Conservation (phyloP, 2,888 invertebrate genomes). For the Cinara cedri region DNA sequence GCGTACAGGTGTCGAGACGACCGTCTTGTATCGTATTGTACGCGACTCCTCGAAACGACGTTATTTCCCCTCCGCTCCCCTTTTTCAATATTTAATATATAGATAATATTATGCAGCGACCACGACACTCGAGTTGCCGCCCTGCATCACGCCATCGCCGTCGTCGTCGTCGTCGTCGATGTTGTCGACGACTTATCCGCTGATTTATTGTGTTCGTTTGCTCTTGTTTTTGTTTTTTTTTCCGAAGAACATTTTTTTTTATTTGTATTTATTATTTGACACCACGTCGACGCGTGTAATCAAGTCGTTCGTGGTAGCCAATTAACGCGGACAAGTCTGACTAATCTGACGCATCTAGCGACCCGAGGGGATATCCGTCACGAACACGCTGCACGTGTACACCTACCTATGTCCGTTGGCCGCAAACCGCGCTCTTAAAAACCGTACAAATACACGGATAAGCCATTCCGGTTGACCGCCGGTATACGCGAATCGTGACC, state of each 20-base stretch:
- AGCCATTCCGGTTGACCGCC: neutral
- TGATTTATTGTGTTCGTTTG: neutral
- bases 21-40: too few relatives aligned
- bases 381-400: slow-evolving; percentile 1
- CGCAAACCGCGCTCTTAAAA: neutral
- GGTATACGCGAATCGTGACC: neutral
- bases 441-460: too few relatives aligned
- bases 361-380: slow-evolving; percentile 9
- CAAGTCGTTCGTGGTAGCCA: slow-evolving; percentile 20
- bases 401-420: too few relatives aligned
- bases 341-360: slow-evolving; percentile 32
- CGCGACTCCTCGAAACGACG: too few relatives aligned
- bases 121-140: too few relatives aligned
- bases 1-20: too few relatives aligned
- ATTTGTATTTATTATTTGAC: neutral
- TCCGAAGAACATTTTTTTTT: neutral
- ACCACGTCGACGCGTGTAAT: neutral
- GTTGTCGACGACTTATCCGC: too few relatives aligned
- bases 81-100: too few relatives aligned
- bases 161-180: too few relatives aligned
- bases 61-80: too few relatives aligned
- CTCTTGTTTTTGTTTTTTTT: neutral
- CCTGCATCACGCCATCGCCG: too few relatives aligned
- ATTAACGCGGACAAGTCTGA: slow-evolving; percentile 27
- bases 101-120: too few relatives aligned